phyloP scores from a whole-genome alignment of 2,797 vertebrate species.

The Buphagus erythrorhynchus region DNA sequence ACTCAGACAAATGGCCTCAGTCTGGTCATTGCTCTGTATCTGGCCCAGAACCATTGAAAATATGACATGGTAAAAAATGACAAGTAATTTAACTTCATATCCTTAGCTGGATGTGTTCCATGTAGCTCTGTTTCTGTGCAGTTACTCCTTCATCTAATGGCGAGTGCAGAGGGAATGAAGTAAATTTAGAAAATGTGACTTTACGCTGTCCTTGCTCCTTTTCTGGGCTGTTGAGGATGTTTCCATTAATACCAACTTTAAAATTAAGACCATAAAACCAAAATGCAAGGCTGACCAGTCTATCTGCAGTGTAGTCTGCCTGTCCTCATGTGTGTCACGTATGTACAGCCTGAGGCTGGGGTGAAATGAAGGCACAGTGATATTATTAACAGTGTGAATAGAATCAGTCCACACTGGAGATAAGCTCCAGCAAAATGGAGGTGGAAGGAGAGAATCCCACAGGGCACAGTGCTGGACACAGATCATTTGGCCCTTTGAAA shows the following conservation, averaged over 20 bases:
- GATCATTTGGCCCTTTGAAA: neutral
- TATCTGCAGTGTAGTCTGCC: neutral
- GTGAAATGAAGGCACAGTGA: rapidly evolving
- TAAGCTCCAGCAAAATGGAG: neutral
- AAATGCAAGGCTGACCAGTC: neutral
- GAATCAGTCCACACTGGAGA: neutral
- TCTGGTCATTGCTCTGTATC: neutral
- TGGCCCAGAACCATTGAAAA: neutral
- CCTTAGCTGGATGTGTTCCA: neutral
- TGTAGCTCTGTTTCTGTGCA: neutral
- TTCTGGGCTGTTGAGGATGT: neutral
- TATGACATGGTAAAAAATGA: neutral
- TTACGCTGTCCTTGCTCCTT: neutral
- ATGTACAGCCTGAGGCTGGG: neutral
- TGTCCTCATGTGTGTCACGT: rapidly evolving
- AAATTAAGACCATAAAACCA: neutral
- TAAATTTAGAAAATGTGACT: neutral
- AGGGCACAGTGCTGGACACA: neutral
- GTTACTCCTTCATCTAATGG: neutral
- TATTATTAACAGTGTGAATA: neutral
- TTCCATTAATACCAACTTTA: neutral
- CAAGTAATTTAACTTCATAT: neutral
- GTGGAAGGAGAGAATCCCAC: neutral
- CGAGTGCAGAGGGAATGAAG: neutral
- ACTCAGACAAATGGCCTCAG: neutral